These are phyloP conservation scores for Lysandra coridon DNA, from an alignment of 2,888 invertebrate genomes.

Conservation along the genomic window DNA sequence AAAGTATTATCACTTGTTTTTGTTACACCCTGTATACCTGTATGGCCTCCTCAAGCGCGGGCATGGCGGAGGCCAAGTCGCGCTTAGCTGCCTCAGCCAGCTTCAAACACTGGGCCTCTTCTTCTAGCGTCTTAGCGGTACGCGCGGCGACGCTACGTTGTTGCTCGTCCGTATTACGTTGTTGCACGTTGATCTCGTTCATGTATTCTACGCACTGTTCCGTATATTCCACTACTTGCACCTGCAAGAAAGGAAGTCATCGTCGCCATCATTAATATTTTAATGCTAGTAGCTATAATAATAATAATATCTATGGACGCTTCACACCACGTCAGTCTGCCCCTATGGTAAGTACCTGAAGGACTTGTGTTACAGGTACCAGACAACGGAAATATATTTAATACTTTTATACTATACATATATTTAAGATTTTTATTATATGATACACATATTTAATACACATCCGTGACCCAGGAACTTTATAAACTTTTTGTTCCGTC, in stretches of 20 bases:
- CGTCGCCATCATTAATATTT: background rate
- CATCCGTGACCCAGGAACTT: too few species aligned
- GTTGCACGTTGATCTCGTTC: constrained; percentile 89
- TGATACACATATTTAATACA: too few species aligned
- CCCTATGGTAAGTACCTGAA: too few species aligned
- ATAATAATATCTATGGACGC: too few species aligned
- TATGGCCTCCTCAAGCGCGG: constrained; percentile 91
- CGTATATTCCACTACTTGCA: constrained; percentile 87
- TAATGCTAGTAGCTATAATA: background rate
- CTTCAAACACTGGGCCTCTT: constrained; percentile 89
- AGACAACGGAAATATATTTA: too few species aligned
- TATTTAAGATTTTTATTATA: too few species aligned
- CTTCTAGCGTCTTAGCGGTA: constrained; percentile 87
- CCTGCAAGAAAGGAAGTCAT: constrained; percentile 41
- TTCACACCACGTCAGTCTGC: too few species aligned
- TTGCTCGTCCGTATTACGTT: constrained; percentile 90
- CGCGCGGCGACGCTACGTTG: constrained; percentile 85
- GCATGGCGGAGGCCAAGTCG: constrained; percentile 92
- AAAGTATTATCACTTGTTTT: too few species aligned
- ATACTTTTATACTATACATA: too few species aligned
- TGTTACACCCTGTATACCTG: too few species aligned
- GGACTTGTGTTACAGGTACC: too few species aligned
- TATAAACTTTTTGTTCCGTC: too few species aligned
- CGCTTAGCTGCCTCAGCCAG: constrained; percentile 90
- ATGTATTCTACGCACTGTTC: constrained; percentile 93